Evolutionary conservation across 2,888 invertebrate genomes (phyloP).

Genomic region (Euphydryas editha): DNA sequence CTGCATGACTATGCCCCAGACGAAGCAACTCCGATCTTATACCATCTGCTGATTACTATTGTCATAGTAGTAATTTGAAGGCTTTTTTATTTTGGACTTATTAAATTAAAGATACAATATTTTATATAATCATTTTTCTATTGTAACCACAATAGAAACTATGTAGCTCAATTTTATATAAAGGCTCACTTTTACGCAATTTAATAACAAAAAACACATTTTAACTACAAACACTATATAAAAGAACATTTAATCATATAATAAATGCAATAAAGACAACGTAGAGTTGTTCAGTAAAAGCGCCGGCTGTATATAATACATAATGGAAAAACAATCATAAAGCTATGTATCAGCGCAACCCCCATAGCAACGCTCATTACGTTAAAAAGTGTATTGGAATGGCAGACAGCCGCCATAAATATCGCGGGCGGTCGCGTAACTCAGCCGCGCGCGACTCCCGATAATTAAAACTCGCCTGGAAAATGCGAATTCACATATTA

Average conservation of each 20-base stretch:
- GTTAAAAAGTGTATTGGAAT: constrained; percentile 83
- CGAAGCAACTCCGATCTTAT: constrained; percentile 53
- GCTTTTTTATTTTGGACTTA: neutral
- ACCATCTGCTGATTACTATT: constrained; percentile 43
- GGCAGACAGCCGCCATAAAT: constrained; percentile 79
- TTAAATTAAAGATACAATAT: neutral
- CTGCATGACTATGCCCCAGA: constrained; percentile 68
- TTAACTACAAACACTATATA: neutral
- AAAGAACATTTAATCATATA: too few species aligned
- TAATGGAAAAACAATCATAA: constrained; percentile 53
- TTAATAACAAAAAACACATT: neutral
- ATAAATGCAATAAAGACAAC: neutral
- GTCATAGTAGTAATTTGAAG: neutral
- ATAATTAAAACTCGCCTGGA: constrained; percentile 84
- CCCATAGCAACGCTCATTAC: constrained; percentile 76
- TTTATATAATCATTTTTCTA: too few species aligned
- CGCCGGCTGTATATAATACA: constrained; percentile 30
- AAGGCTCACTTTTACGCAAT: too few species aligned
- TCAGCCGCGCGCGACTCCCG: constrained; percentile 79
- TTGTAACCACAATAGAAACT: too few species aligned
- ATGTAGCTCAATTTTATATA: too few species aligned
- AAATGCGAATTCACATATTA: constrained; percentile 82
- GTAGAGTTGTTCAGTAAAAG: constrained; percentile 4
- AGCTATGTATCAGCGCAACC: constrained; percentile 54
- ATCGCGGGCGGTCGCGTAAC: constrained; percentile 83